phyloP scores from a whole-genome alignment of 2,797 vertebrate genomes.

The Champsocephalus esox region DNA sequence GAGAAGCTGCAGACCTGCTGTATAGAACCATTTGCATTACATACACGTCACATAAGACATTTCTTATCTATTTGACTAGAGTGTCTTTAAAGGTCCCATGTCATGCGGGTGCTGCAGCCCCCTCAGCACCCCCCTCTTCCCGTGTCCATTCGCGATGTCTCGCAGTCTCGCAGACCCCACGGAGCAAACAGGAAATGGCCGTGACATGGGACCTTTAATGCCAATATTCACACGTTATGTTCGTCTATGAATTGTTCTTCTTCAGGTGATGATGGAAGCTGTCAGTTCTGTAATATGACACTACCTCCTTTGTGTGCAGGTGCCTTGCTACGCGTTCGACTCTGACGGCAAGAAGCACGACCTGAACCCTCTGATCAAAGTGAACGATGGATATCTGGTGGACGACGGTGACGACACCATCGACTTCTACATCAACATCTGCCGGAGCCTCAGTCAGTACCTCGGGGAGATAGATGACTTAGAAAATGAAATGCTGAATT shows the following conservation, averaged over 20 bases:
- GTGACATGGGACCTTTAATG: background rate
- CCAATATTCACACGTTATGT: no score
- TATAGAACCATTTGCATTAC: no score
- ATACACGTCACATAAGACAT: no score
- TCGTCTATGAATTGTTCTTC: background rate
- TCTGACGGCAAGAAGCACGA: slow-evolving; percentile 90
- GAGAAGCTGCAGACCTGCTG: no score
- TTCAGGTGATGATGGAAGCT: background rate
- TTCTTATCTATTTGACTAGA: no score
- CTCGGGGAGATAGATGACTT: background rate
- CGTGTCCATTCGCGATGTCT: no score
- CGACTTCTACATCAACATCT: slow-evolving; percentile 94
- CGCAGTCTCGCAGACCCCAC: no score
- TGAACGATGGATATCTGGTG: slow-evolving; percentile 89
- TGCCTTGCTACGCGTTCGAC: slow-evolving; percentile 94
- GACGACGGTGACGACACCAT: slow-evolving; percentile 88
- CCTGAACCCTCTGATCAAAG: slow-evolving; percentile 92
- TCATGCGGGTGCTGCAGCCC: no score
- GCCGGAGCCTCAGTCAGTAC: slow-evolving; percentile 91
- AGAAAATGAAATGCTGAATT: background rate
- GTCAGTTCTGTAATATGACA: background rate
- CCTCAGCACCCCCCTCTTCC: no score
- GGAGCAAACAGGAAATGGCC: no score
- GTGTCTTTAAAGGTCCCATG: no score
- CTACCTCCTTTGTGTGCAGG: slow-evolving; percentile 76